Conservation (phyloP, 2,888 invertebrate species). For the Smittia aterrima region DNA sequence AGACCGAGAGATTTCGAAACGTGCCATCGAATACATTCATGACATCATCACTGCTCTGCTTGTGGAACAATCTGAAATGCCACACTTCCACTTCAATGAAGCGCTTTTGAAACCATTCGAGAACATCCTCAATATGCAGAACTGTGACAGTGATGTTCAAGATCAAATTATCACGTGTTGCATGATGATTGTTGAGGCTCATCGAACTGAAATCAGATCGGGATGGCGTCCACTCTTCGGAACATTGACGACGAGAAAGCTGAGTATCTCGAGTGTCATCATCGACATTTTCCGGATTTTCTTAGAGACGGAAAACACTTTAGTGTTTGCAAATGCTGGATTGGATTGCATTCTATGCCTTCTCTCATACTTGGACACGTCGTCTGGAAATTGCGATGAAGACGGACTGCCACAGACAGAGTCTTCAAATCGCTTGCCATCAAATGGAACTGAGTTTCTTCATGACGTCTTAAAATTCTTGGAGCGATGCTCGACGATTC, state of each 20-base stretch:
- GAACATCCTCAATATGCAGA: constrained; percentile 86
- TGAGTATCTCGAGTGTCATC: constrained; percentile 65
- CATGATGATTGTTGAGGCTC: constrained; percentile 94
- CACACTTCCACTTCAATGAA: constrained; percentile 95
- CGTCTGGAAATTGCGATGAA: constrained; percentile 61
- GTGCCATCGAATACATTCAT: constrained; percentile 88
- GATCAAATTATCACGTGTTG: constrained; percentile 90
- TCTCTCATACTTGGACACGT: constrained; percentile 60
- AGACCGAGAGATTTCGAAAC: constrained; percentile 83
- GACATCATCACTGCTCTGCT: constrained; percentile 85
- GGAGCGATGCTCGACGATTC: constrained; percentile 80
- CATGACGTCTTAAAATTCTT: constrained; percentile 81
- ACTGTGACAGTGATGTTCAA: constrained; percentile 92
- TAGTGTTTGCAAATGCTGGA: constrained; percentile 92
- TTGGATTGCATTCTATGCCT: constrained; percentile 91
- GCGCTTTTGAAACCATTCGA: constrained; percentile 93
- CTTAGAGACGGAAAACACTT: constrained; percentile 85
- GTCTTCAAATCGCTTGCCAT: constrained; percentile 50
- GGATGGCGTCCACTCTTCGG: constrained; percentile 97
- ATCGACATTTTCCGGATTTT: constrained; percentile 93
- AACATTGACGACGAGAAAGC: constrained; percentile 80
- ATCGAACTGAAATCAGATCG: constrained; percentile 87
- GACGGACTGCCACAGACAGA: constrained; percentile 52
- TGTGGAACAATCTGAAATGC: constrained; percentile 81
- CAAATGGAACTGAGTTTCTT: constrained; percentile 49